Conservation (phyloP, 2,888 invertebrate species). For the Ormyrus labotus region DNA sequence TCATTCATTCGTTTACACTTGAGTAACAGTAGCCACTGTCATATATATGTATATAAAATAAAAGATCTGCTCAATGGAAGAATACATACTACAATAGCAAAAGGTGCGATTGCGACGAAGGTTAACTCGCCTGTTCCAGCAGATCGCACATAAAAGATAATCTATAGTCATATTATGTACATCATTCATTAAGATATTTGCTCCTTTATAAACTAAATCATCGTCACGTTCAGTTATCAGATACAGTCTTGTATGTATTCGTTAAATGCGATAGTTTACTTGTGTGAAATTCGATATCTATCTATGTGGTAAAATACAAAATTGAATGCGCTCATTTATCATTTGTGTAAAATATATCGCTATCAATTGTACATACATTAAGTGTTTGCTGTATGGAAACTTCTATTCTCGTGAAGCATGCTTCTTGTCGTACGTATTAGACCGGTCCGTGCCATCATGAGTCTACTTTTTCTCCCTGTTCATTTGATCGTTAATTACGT, state of each 20-base stretch:
- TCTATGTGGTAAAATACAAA: slow-evolving; percentile 42
- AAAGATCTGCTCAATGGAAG: background rate
- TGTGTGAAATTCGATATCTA: slow-evolving; percentile 45
- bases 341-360: slow-evolving; percentile 52
- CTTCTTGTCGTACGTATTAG: slow-evolving; percentile 51
- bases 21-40: background rate
- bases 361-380: slow-evolving; percentile 54
- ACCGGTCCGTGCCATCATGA: slow-evolving; percentile 40
- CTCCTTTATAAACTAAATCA: background rate
- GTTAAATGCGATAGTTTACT: slow-evolving; percentile 35
- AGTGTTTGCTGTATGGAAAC: slow-evolving; percentile 54
- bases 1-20: background rate
- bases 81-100: background rate
- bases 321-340: slow-evolving; percentile 51
- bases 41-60: background rate
- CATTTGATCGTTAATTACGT: background rate
- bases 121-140: slow-evolving; percentile 62
- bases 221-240: background rate
- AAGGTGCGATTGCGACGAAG: slow-evolving; percentile 23
- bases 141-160: slow-evolving; percentile 66
- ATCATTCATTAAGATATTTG: slow-evolving; percentile 2
- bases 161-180: slow-evolving; percentile 32
- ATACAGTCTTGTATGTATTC: slow-evolving; percentile 32
- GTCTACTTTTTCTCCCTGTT: background rate
- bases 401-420: slow-evolving; percentile 51